Evolutionary conservation across 2,797 vertebrate species (phyloP).

Genomic region (Manis pentadactyla): DNA sequence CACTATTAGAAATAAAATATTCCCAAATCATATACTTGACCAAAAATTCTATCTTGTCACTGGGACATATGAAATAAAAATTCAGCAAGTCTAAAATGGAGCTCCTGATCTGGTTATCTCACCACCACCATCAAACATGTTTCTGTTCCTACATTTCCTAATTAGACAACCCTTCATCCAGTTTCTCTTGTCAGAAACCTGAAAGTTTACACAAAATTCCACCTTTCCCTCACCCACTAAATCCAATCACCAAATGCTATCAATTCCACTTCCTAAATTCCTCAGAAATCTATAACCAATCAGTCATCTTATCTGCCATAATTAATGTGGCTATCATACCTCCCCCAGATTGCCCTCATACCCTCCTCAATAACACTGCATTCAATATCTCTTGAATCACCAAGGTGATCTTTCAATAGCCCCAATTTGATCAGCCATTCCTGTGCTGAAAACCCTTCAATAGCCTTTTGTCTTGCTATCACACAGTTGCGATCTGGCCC

Average conservation of each 20-base stretch:
- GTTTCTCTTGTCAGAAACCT: background rate
- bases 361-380: background rate
- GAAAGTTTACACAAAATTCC: background rate
- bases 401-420: background rate
- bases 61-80: background rate
- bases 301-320: background rate
- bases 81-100: background rate
- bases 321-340: background rate
- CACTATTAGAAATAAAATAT: constrained; percentile 29
- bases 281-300: background rate
- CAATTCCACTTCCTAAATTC: background rate
- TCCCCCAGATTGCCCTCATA: background rate
- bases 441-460: background rate
- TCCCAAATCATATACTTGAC: background rate
- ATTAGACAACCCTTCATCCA: background rate
- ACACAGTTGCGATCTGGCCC: background rate
- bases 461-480: background rate
- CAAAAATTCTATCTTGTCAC: background rate
- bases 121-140: background rate
- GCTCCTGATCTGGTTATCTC: background rate
- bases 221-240: background rate
- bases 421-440: background rate
- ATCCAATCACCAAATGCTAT: background rate
- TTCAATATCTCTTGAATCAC: background rate
- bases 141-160: background rate